These are phyloP conservation scores for Glossophaga mutica DNA, from an alignment of 2,797 vertebrate genomes.

Conservation along the genomic window DNA sequence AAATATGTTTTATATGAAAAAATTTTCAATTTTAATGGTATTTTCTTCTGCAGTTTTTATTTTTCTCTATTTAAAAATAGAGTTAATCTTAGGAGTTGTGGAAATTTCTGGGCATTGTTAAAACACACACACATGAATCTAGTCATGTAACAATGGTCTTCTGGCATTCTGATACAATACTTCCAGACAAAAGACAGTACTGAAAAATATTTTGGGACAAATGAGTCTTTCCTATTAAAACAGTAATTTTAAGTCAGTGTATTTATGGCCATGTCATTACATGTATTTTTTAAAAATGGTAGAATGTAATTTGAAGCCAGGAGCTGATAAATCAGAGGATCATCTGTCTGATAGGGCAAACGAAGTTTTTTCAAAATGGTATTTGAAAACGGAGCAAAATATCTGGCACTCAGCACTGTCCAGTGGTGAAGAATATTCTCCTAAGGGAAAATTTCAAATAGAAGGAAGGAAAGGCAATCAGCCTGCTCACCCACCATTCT, in stretches of 20 bases:
- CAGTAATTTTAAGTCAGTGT: neutral
- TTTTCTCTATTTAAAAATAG: neutral
- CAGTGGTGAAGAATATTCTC: neutral
- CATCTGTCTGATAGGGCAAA: neutral
- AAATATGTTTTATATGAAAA: neutral
- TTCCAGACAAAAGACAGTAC: neutral
- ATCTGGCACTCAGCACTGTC: neutral
- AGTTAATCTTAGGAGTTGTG: neutral
- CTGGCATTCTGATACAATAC: neutral
- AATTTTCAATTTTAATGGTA: neutral
- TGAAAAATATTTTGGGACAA: neutral
- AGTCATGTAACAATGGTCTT: neutral
- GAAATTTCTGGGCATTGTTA: neutral
- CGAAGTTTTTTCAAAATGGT: slow-evolving; percentile 4
- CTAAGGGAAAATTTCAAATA: neutral
- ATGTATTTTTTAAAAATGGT: neutral
- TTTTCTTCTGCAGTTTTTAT: neutral
- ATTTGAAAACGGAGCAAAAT: neutral
- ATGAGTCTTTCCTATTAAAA: neutral
- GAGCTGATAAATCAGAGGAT: neutral
- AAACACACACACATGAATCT: neutral
- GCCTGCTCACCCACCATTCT: neutral
- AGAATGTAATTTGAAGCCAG: neutral
- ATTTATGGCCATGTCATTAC: neutral
- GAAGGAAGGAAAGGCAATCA: neutral